phyloP scores from a whole-genome alignment of 2,113 vertebrate genomes.

The Microcebus murinus region DNA sequence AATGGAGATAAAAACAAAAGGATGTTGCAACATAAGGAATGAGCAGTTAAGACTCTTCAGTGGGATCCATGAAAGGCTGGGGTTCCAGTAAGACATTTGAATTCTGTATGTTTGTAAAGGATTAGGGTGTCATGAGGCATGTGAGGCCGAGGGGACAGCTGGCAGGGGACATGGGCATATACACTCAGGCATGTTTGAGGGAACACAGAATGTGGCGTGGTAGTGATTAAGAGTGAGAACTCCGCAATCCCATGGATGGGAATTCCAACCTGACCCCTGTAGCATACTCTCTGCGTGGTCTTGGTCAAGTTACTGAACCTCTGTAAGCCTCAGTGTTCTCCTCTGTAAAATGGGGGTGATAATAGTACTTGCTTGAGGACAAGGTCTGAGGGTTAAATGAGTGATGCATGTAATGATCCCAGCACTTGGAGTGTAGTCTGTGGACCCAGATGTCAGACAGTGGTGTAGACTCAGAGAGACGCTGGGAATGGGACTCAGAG shows the following conservation, averaged over 20 bases:
- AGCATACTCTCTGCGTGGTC: neutral
- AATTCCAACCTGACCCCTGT: neutral
- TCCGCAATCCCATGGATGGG: too few relatives aligned
- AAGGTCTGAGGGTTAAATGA: neutral
- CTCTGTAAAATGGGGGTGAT: neutral
- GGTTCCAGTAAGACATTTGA: neutral
- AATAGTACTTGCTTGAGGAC: neutral
- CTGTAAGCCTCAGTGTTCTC: neutral
- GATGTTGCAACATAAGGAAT: neutral
- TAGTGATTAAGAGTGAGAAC: neutral
- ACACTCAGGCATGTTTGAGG: neutral
- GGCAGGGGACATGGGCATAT: neutral
- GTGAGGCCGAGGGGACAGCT: neutral
- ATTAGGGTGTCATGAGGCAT: neutral
- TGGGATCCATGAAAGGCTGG: neutral
- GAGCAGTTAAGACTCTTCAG: neutral
- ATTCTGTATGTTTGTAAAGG: neutral
- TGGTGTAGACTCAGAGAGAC: neutral
- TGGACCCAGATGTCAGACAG: neutral
- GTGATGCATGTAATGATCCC: neutral
- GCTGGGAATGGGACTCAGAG: neutral
- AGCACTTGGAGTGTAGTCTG: neutral
- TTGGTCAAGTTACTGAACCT: neutral
- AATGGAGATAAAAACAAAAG: neutral
- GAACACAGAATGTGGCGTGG: accelerated